Conservation (phyloP, 2,113 vertebrate genomes). For the Oncorhynchus mykiss region DNA sequence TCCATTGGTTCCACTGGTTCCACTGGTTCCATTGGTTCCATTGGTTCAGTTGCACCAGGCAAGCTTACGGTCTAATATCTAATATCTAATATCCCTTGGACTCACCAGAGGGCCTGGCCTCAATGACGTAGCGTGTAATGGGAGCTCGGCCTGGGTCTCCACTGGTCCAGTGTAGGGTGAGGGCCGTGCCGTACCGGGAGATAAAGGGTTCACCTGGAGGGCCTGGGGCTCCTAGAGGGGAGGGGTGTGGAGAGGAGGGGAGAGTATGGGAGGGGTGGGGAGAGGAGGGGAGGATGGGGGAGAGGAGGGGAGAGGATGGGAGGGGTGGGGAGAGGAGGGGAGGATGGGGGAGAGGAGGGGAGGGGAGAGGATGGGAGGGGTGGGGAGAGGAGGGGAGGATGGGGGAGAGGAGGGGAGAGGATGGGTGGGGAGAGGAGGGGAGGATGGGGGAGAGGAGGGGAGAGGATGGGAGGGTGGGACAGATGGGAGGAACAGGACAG, state of each 20-base stretch:
- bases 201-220: slow-evolving; percentile 93
- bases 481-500: background rate
- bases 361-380: background rate
- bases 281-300: too few relatives aligned
- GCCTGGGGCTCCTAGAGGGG: slow-evolving; percentile 85
- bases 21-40: too few relatives aligned
- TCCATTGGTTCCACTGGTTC: too few relatives aligned
- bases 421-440: background rate
- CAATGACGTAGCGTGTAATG: slow-evolving; percentile 93
- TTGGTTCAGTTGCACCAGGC: background rate
- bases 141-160: slow-evolving; percentile 92
- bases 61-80: background rate
- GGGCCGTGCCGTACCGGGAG: slow-evolving; percentile 86
- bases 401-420: too few relatives aligned
- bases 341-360: slow-evolving; percentile 70
- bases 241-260: background rate
- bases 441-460: background rate
- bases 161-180: slow-evolving; percentile 94
- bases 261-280: slow-evolving; percentile 19
- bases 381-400: background rate
- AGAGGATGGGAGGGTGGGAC: slow-evolving; percentile 67
- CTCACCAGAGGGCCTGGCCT: slow-evolving; percentile 92
- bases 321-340: slow-evolving; percentile 75
- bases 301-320: slow-evolving; percentile 62
- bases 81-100: background rate